Evolutionary conservation across 2,113 vertebrate species (phyloP), one percentile per base, ranked within the genome.

Genomic region (Tautogolabrus adspersus): DNA sequence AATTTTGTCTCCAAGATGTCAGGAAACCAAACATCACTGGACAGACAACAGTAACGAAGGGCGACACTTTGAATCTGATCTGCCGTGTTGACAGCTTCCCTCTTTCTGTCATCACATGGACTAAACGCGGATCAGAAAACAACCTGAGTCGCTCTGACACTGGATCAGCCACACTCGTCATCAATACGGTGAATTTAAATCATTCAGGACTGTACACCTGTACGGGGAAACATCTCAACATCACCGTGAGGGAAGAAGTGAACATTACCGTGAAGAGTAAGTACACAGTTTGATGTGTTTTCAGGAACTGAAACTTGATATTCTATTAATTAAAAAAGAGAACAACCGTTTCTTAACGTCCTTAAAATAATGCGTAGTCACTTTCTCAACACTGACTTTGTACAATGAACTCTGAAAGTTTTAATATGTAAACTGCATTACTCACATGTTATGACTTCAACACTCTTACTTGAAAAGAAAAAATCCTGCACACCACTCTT

Each of bases 171-270:
- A 46, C 47, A 13, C 2, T 91, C 3, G 4, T 11, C 10, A 65
- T 82, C 52, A 0, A 6, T 8, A 74, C 74, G 21, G 52, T 83
- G 44, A 77, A 46, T 22, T 13, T 3, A 4, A 56, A 66, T 0
- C 6, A 80, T 62, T 83, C 64, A 23, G 89, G 84, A 34, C 23
- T 1, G 34, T 92, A 92, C 42, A 8, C 47, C 58, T 92, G 91
- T 38, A 58, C 57, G 51, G 74, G 55, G 11, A 10, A 59, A 40
- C n/a, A 86, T 3, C 9, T 0, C n/a, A 81, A 37, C 0, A 52
- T 7, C 1, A 82, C 51, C 38, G 23, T 46, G 61, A 72, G 2
- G 8, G 1, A 44, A 62, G 19, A 47, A 9, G 47, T 72, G 9
- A 22, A 68, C 1, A 37, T 87, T 11, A 62, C 37, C 16, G 64